Evolutionary conservation across 2,888 invertebrate species (phyloP).

Genomic region (Hofmannophila pseudospretella): DNA sequence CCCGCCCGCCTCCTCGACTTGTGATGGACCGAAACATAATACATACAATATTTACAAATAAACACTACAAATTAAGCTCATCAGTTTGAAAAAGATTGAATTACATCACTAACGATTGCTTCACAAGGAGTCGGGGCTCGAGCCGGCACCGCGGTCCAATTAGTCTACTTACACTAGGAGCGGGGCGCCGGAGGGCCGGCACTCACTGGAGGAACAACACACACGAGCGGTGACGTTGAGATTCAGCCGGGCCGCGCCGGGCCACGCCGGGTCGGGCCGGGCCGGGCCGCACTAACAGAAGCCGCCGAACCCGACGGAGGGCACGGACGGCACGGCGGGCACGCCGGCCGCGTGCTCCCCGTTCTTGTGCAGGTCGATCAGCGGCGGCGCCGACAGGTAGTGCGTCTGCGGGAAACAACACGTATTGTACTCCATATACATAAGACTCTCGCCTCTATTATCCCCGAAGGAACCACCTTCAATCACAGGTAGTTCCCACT

Average conservation of each 20-base stretch:
- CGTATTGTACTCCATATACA: not conserved
- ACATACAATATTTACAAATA: constrained; percentile 73
- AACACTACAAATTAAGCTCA: constrained; percentile 69
- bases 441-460: too few relatives aligned
- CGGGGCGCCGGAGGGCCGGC: not conserved
- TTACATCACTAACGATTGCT: constrained; percentile 55
- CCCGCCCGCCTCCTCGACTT: constrained; percentile 18
- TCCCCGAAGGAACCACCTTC: too few relatives aligned
- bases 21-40: constrained; percentile 55
- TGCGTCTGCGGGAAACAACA: constrained; percentile 25
- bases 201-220: constrained; percentile 8
- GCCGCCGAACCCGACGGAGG: constrained; percentile 70
- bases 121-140: constrained; percentile 19
- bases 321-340: constrained; percentile 67
- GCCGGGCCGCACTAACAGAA: constrained; percentile 56
- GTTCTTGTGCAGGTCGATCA: constrained; percentile 68
- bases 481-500: too few relatives aligned
- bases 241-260: not conserved
- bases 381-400: constrained; percentile 63
- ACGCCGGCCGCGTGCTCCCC: constrained; percentile 48
- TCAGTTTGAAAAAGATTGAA: constrained; percentile 56
- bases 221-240: constrained; percentile 4
- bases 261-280: not conserved
- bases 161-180: constrained; percentile 36
- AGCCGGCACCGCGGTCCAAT: constrained; percentile 36